phyloP scores from a whole-genome alignment of 2,797 vertebrate genomes.

The Cyprinella venusta region DNA sequence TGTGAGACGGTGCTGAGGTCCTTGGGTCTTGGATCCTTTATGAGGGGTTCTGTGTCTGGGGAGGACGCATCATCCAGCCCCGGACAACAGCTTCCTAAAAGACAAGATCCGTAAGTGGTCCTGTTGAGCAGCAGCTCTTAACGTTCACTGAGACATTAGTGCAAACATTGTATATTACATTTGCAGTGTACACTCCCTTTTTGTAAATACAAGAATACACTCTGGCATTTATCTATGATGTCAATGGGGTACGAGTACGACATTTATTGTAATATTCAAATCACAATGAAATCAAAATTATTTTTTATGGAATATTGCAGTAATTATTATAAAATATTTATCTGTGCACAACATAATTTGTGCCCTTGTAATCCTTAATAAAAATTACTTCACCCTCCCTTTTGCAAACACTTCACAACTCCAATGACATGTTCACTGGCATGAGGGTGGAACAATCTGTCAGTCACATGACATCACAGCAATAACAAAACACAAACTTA shows the following conservation, averaged over 20 bases:
- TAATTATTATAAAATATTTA: background rate
- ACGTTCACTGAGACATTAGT: background rate
- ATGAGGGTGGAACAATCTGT: background rate
- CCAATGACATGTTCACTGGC: background rate
- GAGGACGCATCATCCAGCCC: slow-evolving; percentile 16
- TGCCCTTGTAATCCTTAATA: background rate
- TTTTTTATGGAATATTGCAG: background rate
- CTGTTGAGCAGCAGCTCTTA: background rate
- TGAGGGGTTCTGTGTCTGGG: slow-evolving; percentile 24
- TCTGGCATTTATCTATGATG: background rate
- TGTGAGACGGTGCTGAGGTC: slow-evolving; percentile 33
- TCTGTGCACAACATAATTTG: background rate
- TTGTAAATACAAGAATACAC: slow-evolving; percentile 42
- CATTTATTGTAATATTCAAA: background rate
- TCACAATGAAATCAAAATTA: background rate
- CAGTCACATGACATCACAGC: background rate
- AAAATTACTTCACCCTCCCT: background rate
- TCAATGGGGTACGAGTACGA: background rate
- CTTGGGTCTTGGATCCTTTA: slow-evolving; percentile 38
- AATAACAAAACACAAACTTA: background rate
- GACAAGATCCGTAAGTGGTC: slow-evolving; percentile 15
- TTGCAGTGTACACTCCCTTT: slow-evolving; percentile 35
- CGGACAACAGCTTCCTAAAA: slow-evolving; percentile 60
- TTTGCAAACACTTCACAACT: background rate
- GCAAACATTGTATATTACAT: slow-evolving; percentile 8